Evolutionary conservation across 2,888 invertebrate species (phyloP).

Genomic region (Gymnocheta viridis): DNA sequence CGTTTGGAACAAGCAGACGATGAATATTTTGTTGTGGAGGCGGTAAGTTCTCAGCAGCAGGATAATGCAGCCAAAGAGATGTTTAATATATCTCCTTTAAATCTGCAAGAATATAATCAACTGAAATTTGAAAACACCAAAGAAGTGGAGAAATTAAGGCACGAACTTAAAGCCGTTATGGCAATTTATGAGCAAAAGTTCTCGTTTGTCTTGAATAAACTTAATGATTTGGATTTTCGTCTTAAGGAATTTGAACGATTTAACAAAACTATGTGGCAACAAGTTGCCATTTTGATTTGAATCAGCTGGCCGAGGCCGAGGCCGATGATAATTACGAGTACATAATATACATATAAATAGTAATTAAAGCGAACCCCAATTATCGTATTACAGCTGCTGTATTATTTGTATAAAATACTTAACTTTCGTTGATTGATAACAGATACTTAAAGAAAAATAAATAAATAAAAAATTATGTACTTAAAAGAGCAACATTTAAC

Average conservation of each 20-base stretch:
- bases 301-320: neutral
- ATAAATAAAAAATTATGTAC: neutral
- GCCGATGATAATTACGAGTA: too few species aligned
- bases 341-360: too few species aligned
- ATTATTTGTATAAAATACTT: neutral
- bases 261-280: constrained; percentile 76
- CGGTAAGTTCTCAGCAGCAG: neutral
- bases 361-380: neutral
- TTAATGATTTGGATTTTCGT: constrained; percentile 73
- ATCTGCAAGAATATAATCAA: constrained; percentile 9
- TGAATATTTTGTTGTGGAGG: constrained; percentile 67
- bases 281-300: constrained; percentile 75
- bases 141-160: constrained; percentile 74
- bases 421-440: neutral
- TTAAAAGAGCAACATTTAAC: too few species aligned
- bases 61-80: neutral
- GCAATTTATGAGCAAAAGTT: constrained; percentile 77
- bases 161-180: constrained; percentile 76
- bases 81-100: neutral
- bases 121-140: constrained; percentile 37
- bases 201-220: constrained; percentile 65
- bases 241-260: constrained; percentile 73
- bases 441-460: constrained; percentile 7
- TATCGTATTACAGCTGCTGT: constrained; percentile 17
- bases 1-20: constrained; percentile 71